A percentile compares a stretch with the other conserved stretches of the same genome.
phyloP scores from a whole-genome alignment of 2,797 vertebrate species.

The Fundulus diaphanus region DNA sequence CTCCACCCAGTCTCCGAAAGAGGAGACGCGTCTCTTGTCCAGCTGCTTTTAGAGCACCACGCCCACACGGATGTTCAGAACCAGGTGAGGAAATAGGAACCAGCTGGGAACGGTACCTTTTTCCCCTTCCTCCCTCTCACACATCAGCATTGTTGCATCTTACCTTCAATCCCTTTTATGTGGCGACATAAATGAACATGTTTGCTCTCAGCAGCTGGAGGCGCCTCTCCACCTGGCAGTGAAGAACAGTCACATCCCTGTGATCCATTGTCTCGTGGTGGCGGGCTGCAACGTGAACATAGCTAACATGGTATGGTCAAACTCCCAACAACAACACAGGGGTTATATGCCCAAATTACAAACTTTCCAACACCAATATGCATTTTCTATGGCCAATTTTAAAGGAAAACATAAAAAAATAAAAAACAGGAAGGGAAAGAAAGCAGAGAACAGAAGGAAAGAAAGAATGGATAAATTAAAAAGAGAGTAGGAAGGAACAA shows the following conservation, averaged over 20 bases:
- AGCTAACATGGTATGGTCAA: conserved; percentile 79
- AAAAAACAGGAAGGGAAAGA: neutral
- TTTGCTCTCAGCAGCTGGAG: conserved; percentile 80
- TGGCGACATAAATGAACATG: conserved; percentile 20
- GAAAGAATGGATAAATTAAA: too few relatives aligned
- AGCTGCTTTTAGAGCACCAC: conserved; percentile 82
- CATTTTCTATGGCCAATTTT: neutral
- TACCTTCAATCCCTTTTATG: neutral
- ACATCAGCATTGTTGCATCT: neutral
- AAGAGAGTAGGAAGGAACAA: neutral
- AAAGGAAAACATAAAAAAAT: neutral
- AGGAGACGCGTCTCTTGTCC: conserved; percentile 81
- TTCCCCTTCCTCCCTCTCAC: neutral
- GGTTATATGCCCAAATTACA: neutral
- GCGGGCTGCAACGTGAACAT: conserved; percentile 80
- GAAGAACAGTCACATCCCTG: conserved; percentile 76
- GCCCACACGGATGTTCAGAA: conserved; percentile 77
- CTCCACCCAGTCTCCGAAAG: conserved; percentile 84
- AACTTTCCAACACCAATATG: neutral
- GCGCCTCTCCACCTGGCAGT: conserved; percentile 89
- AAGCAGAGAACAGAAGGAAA: neutral
- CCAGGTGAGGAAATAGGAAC: conserved; percentile 72
- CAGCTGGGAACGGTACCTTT: conserved; percentile 25
- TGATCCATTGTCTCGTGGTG: conserved; percentile 84
- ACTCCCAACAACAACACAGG: neutral